A percentile compares a stretch with the other conserved stretches of the same genome.
Conservation (phyloP, 2,888 invertebrate species). For the Cryptophagus acutangulus region DNA sequence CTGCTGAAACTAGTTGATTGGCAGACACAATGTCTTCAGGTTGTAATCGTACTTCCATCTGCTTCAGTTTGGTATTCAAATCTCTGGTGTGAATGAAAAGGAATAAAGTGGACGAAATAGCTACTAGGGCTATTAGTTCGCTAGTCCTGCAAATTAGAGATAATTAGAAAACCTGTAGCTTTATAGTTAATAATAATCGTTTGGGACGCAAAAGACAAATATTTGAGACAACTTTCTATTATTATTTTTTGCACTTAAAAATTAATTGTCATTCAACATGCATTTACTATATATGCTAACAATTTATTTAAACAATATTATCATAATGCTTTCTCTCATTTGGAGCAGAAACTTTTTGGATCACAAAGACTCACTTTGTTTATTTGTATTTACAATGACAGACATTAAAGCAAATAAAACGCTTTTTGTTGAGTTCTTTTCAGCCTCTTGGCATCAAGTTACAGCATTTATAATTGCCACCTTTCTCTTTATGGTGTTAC, state of each 20-base stretch:
- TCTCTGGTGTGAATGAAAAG: conserved; percentile 81
- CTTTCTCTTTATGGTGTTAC: too few relatives aligned
- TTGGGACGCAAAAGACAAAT: neutral
- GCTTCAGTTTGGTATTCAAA: conserved; percentile 71
- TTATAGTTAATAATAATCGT: too few relatives aligned
- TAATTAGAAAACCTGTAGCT: neutral
- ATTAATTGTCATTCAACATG: neutral
- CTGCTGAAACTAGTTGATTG: conserved; percentile 52
- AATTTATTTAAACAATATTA: too few relatives aligned
- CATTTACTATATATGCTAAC: too few relatives aligned
- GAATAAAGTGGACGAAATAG: conserved; percentile 78
- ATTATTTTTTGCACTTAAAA: neutral
- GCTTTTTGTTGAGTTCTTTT: too few relatives aligned
- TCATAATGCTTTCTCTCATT: too few relatives aligned
- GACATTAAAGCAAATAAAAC: too few relatives aligned
- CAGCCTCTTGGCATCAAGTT: too few relatives aligned
- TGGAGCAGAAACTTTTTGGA: too few relatives aligned
- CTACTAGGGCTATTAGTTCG: conserved; percentile 76
- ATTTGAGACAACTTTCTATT: neutral
- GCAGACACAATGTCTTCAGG: conserved; percentile 54
- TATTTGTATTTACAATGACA: too few relatives aligned
- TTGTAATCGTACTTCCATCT: conserved; percentile 73
- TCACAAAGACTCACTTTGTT: too few relatives aligned
- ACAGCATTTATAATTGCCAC: too few relatives aligned
- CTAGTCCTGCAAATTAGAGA: conserved; percentile 63